These are phyloP conservation scores for Acanthosepion lycidas DNA, from an alignment of 2,888 invertebrate species.

Conservation along the genomic window DNA sequence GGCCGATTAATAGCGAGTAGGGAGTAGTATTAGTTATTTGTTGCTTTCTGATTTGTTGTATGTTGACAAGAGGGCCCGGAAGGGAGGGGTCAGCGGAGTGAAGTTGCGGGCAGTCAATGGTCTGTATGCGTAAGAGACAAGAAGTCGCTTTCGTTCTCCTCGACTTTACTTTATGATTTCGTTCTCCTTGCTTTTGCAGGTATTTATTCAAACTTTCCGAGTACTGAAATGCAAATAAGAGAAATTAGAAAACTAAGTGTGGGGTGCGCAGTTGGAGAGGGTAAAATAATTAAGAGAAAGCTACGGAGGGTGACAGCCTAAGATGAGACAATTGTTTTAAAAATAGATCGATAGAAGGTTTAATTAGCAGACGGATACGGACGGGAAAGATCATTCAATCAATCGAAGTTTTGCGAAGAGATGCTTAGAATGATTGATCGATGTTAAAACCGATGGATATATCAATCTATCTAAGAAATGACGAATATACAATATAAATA, in stretches of 20 bases:
- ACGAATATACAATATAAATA: too few relatives aligned
- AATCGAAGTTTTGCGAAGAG: not conserved
- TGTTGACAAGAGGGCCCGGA: not conserved
- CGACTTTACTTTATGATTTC: not conserved
- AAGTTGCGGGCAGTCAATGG: not conserved
- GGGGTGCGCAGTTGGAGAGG: not conserved
- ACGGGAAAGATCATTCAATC: not conserved
- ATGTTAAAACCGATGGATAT: not conserved
- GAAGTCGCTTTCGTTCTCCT: not conserved
- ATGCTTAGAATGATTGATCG: not conserved
- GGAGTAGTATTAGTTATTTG: conserved; percentile 8
- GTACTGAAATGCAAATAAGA: not conserved
- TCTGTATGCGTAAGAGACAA: not conserved
- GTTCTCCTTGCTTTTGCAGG: not conserved
- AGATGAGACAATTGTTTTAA: not conserved
- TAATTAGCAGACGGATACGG: not conserved
- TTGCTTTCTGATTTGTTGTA: not conserved
- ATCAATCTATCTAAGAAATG: too few relatives aligned
- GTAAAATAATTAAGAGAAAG: not conserved
- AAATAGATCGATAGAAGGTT: not conserved
- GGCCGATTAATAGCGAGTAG: not conserved
- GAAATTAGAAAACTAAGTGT: not conserved
- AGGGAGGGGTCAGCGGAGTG: not conserved
- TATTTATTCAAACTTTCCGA: not conserved
- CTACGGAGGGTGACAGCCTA: not conserved